Base-by-base conservation (phyloP, 2,888 invertebrate genomes). In the Sphaerophoria taeniata region DNA sequence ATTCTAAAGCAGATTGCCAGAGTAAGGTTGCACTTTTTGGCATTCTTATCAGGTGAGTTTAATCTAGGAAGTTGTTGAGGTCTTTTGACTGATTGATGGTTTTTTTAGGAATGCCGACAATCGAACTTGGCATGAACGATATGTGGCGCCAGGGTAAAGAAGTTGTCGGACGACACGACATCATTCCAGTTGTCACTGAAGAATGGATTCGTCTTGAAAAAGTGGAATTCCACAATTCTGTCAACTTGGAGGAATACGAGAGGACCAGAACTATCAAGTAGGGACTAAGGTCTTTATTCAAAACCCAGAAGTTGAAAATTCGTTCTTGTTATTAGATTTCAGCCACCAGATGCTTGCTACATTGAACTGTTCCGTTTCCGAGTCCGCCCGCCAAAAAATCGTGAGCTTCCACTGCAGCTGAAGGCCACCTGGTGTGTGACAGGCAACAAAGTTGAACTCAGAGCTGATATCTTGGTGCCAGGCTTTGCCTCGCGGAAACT, bases 201-300 rank as follows among this genome's bases (percentile, higher is more conserved):
- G 98, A 99, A 93, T 99, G 99, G 99, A 99, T 99, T 90, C 95
- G 98, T 51, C 94, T 99, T 72, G 99, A 99, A 93, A 95, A 95
- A 63, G 95, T 97, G 0, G 98, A 99, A 92, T 98, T 99, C 92
- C 99, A 99, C 93, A 95, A 96, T 72, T 97, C 97, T 91, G 97
- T 99, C 67, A 97, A 98, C 90, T 96, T 96, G 89, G 96, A 97
- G 83, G 97, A 98, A 89, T 99, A 98, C 92, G 95, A 97, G 87
- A 94, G 94, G 87, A 95, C 96, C 53, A 95, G 96, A 91, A 96
- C 96, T 87, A 97, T 97, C 89, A 97, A 96, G 97, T 97, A 92
- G 90, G 88, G 84, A 11, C 4, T 24, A 24, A 24, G 0, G 24
- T 0, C 6, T 9, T 51, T 0, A 0, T 36, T 36, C 16, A 5